phyloP scores from a whole-genome alignment of 2,888 invertebrate genomes.

The Nezara viridula region DNA sequence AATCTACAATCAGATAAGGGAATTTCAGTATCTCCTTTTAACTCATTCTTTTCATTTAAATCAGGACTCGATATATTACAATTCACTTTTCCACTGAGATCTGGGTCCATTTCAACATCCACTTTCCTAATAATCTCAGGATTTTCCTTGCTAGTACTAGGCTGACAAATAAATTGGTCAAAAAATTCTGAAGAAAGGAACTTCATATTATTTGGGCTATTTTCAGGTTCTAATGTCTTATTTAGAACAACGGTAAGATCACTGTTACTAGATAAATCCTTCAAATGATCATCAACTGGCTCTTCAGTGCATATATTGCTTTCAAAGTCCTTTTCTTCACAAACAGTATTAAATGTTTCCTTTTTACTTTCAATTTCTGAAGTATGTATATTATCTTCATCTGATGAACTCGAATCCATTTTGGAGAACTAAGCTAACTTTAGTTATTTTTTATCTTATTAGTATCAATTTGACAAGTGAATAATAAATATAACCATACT shows the following conservation, averaged over 20 bases:
- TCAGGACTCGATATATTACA: neutral
- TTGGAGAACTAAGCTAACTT: neutral
- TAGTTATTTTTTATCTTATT: neutral
- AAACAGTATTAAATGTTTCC: neutral
- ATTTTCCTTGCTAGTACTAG: constrained; percentile 29
- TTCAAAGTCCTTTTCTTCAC: neutral
- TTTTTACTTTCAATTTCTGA: neutral
- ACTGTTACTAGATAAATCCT: neutral
- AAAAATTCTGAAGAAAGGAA: constrained; percentile 41
- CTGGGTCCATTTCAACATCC: neutral
- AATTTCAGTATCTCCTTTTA: neutral
- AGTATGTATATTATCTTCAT: constrained; percentile 12
- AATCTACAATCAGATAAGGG: neutral
- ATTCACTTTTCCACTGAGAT: neutral
- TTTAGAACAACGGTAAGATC: neutral
- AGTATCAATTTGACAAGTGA: neutral
- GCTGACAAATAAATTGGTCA: constrained; percentile 4
- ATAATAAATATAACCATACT: neutral
- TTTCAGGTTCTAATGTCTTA: neutral
- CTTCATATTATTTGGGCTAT: neutral
- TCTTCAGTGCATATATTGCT: neutral
- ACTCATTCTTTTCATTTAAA: neutral
- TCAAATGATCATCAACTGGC: neutral
- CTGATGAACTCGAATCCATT: constrained; percentile 26
- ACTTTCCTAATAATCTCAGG: constrained; percentile 24